Percentiles rank a stretch among this genome's conserved stretches.
Evolutionary conservation across 64 coral and sea anemone species (phyloP).

Genomic region (Hydrozoanthus tunicans): DNA sequence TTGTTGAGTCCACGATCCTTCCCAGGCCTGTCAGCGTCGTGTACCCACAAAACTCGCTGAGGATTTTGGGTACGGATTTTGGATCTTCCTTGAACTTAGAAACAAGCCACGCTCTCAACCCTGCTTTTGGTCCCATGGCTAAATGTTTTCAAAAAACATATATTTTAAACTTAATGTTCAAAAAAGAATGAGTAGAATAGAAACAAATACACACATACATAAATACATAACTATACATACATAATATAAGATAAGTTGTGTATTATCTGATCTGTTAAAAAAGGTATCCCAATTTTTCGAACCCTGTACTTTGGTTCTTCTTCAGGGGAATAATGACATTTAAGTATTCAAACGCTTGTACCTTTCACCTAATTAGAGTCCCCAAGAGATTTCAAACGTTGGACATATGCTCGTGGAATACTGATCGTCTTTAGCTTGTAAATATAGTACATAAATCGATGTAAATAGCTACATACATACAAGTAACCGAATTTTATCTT

Average conservation of each 20-base stretch:
- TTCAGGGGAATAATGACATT: neutral
- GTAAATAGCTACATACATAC: too few relatives aligned
- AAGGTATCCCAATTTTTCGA: too few relatives aligned
- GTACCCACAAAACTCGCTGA: conserved; percentile 42
- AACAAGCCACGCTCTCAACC: neutral
- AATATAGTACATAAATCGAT: too few relatives aligned
- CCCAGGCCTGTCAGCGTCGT: conserved; percentile 31
- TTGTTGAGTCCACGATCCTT: conserved; percentile 33
- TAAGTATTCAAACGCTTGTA: neutral
- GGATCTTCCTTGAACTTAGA: conserved; percentile 35
- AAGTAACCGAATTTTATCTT: too few relatives aligned
- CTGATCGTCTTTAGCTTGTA: too few relatives aligned
- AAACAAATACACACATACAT: too few relatives aligned
- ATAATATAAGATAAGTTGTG: too few relatives aligned
- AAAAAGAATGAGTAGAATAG: too few relatives aligned
- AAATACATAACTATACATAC: too few relatives aligned
- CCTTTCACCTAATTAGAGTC: neutral
- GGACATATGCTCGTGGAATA: too few relatives aligned
- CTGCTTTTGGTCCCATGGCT: conserved; percentile 4
- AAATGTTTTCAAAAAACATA: neutral
- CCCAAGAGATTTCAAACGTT: neutral
- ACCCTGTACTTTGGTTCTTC: neutral
- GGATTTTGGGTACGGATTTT: conserved; percentile 15
- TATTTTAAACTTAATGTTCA: too few relatives aligned
- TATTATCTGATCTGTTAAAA: too few relatives aligned